Conservation (phyloP, 2,888 invertebrate species). For the Colostygia pectinataria region DNA sequence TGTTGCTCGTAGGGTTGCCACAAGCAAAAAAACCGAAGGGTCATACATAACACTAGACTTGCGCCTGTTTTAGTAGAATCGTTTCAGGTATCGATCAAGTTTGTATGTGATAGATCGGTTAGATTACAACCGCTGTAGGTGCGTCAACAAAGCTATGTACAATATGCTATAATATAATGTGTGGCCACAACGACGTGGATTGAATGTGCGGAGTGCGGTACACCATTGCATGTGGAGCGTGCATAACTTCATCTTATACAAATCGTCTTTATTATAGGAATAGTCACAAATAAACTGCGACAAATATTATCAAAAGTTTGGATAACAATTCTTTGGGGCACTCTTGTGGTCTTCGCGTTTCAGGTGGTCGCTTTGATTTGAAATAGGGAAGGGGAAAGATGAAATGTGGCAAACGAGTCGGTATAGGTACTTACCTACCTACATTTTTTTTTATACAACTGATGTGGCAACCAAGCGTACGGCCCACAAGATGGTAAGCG, state of each 20-base stretch:
- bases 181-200: slow-evolving; percentile 14
- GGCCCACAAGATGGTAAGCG: too few relatives aligned
- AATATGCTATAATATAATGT: slow-evolving; percentile 1
- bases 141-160: slow-evolving; percentile 3
- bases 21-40: too few relatives aligned
- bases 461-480: too few relatives aligned
- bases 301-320: slow-evolving; percentile 4
- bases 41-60: too few relatives aligned
- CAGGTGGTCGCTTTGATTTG: too few relatives aligned
- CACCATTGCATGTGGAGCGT: slow-evolving; percentile 13
- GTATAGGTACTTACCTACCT: too few relatives aligned
- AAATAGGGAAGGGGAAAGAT: too few relatives aligned
- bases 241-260: slow-evolving; percentile 12
- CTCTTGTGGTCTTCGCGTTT: not conserved
- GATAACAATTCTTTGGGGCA: not conserved
- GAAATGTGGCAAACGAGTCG: too few relatives aligned
- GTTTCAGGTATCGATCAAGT: too few relatives aligned
- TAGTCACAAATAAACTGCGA: not conserved
- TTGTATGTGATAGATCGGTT: not conserved
- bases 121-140: slow-evolving; percentile 3
- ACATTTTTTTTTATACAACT: too few relatives aligned
- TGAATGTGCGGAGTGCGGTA: slow-evolving; percentile 17
- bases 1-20: too few relatives aligned
- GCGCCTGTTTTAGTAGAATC: too few relatives aligned
- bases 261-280: slow-evolving; percentile 1